Percentiles rank a stretch among this genome's conserved stretches.
Evolutionary conservation across 1,140 invertebrate species (phyloP).

Genomic region (Microplitis mediator): DNA sequence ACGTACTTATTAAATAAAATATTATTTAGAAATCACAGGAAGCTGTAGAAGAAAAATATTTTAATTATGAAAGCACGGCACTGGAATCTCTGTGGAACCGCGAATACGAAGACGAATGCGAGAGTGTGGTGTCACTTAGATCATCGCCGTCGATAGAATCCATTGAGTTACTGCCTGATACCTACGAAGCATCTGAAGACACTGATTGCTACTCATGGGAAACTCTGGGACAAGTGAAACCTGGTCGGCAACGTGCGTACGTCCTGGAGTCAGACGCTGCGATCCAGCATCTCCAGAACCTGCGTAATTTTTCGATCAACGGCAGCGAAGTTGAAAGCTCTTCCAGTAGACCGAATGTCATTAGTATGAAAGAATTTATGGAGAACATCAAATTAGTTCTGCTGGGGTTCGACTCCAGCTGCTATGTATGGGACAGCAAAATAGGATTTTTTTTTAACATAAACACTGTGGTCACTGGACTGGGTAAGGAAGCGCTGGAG

Average conservation of each 20-base stretch:
- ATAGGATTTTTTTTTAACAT: conserved; percentile 44
- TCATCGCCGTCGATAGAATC: conserved; percentile 29
- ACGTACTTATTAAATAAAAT: too few species aligned
- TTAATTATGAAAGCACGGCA: too few species aligned
- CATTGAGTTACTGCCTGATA: not conserved
- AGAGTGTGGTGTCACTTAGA: too few species aligned
- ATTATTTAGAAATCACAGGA: too few species aligned
- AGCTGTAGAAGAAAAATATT: too few species aligned
- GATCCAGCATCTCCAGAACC: conserved; percentile 45
- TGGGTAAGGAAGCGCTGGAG: conserved; percentile 43
- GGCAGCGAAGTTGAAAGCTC: not conserved
- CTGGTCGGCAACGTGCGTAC: conserved; percentile 44
- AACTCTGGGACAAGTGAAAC: conserved; percentile 43
- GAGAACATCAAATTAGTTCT: conserved; percentile 54
- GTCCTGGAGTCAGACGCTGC: conserved; percentile 6
- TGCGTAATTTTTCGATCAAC: not conserved
- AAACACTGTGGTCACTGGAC: conserved; percentile 43
- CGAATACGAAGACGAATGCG: too few species aligned
- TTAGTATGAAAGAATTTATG: conserved; percentile 48
- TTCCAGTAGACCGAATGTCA: not conserved
- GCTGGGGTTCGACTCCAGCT: conserved; percentile 61
- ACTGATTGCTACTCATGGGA: conserved; percentile 52
- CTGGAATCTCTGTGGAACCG: too few species aligned
- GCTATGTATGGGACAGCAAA: conserved; percentile 49
- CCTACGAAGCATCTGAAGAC: conserved; percentile 29